Conservation (phyloP, 2,888 invertebrate species). For the Trissoscelio sp. region DNA sequence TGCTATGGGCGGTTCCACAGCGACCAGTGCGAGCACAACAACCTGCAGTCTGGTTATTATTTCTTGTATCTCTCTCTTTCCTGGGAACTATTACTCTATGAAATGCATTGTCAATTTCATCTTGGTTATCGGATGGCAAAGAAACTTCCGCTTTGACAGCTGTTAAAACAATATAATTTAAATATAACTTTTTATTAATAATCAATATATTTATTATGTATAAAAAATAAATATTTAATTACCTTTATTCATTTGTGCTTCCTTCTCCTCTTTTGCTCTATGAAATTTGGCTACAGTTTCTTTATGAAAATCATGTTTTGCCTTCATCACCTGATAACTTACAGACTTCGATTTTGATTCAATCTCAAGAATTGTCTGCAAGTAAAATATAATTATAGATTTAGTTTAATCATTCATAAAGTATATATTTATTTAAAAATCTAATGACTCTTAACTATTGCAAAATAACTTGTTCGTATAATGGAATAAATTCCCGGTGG, state of each 20-base stretch:
- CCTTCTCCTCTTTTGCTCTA: constrained; percentile 81
- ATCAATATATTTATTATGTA: background rate
- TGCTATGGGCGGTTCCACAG: constrained; percentile 95
- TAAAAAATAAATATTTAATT: background rate
- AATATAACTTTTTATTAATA: background rate
- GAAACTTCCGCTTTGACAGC: constrained; percentile 60
- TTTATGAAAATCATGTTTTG: constrained; percentile 90
- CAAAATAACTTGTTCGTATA: background rate
- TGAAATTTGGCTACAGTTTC: constrained; percentile 85
- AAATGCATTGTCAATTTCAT: constrained; percentile 86
- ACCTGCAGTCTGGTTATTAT: too few species aligned
- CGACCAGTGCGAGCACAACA: constrained; percentile 98
- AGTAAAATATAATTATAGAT: constrained; percentile 70
- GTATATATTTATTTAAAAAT: background rate
- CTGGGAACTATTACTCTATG: constrained; percentile 85
- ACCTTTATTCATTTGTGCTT: constrained; percentile 71
- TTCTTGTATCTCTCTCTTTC: too few species aligned
- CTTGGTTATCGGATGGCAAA: constrained; percentile 83
- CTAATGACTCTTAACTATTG: background rate
- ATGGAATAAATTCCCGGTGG: background rate
- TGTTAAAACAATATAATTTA: background rate
- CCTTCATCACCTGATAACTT: constrained; percentile 93
- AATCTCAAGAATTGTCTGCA: constrained; percentile 97
- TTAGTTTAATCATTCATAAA: background rate
- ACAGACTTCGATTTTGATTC: constrained; percentile 91